These are phyloP conservation scores for Troides oblongomaculatus DNA, from an alignment of 2,888 invertebrate species.

Conservation along the genomic window DNA sequence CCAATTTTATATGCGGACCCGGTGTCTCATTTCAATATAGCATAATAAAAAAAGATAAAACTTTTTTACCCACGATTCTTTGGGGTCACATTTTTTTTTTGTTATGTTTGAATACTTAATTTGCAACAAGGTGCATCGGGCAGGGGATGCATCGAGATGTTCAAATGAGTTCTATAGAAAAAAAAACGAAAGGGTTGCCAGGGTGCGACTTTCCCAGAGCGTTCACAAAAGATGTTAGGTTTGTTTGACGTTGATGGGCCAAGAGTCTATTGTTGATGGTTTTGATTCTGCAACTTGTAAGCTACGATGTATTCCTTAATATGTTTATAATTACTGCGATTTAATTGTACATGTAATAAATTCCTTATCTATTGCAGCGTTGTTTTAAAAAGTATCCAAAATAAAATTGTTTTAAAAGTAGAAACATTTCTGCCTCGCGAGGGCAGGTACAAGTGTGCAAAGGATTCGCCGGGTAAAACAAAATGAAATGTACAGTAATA, in stretches of 20 bases:
- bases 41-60: constrained; percentile 71
- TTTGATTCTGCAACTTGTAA: constrained; percentile 33
- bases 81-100: constrained; percentile 73
- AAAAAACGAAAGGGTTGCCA: constrained; percentile 61
- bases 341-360: background rate
- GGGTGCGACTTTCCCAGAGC: constrained; percentile 50
- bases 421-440: too few species aligned
- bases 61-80: constrained; percentile 76
- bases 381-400: too few species aligned
- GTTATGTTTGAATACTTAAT: constrained; percentile 70
- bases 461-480: too few species aligned
- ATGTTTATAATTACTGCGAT: constrained; percentile 13
- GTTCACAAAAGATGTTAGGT: constrained; percentile 62
- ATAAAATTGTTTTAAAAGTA: too few species aligned
- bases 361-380: too few species aligned
- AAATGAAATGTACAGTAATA: too few species aligned
- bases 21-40: constrained; percentile 80
- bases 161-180: constrained; percentile 73
- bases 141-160: constrained; percentile 66
- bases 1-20: constrained; percentile 76
- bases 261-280: constrained; percentile 47
- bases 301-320: constrained; percentile 15
- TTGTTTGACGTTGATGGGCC: constrained; percentile 67
- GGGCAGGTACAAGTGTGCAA: too few species aligned
- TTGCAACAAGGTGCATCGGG: constrained; percentile 79